Evolutionary conservation across 2,797 vertebrate genomes (phyloP).

Genomic region (Tympanoctomys barrerae): DNA sequence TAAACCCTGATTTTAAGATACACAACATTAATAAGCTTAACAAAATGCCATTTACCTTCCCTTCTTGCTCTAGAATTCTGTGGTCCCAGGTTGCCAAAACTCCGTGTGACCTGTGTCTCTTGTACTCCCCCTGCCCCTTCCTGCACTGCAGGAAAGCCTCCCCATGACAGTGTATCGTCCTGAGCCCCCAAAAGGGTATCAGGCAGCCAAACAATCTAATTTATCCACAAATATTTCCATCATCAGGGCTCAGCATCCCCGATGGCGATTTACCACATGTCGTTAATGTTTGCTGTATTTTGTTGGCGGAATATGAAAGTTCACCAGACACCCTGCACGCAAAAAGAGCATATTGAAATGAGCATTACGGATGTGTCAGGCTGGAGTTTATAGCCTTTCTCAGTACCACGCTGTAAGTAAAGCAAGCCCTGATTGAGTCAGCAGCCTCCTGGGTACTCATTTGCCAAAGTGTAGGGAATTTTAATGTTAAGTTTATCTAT

Average conservation of each 20-base stretch:
- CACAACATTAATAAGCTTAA: not conserved
- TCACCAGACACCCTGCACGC: conserved; percentile 85
- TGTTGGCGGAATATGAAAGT: conserved; percentile 84
- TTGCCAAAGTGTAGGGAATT: conserved; percentile 87
- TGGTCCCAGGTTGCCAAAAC: not conserved
- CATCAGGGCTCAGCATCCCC: conserved; percentile 73
- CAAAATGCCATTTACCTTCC: not conserved
- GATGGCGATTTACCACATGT: conserved; percentile 85
- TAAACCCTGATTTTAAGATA: not conserved
- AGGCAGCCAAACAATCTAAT: conserved; percentile 79
- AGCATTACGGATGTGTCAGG: conserved; percentile 86
- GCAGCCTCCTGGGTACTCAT: conserved; percentile 88
- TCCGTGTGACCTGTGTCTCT: not conserved
- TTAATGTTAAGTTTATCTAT: conserved; percentile 88
- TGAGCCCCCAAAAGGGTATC: not conserved
- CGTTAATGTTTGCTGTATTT: conserved; percentile 84
- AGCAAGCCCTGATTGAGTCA: conserved; percentile 89
- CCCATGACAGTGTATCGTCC: not conserved
- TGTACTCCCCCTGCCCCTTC: fast-evolving
- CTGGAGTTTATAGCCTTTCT: conserved; percentile 88
- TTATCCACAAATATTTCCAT: conserved; percentile 80
- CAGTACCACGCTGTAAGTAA: conserved; percentile 87
- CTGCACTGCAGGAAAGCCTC: not conserved
- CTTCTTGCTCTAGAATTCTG: not conserved
- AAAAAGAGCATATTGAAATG: conserved; percentile 87